phyloP scores from a whole-genome alignment of 2,797 vertebrate genomes.

The Brachyalestes nurse region DNA sequence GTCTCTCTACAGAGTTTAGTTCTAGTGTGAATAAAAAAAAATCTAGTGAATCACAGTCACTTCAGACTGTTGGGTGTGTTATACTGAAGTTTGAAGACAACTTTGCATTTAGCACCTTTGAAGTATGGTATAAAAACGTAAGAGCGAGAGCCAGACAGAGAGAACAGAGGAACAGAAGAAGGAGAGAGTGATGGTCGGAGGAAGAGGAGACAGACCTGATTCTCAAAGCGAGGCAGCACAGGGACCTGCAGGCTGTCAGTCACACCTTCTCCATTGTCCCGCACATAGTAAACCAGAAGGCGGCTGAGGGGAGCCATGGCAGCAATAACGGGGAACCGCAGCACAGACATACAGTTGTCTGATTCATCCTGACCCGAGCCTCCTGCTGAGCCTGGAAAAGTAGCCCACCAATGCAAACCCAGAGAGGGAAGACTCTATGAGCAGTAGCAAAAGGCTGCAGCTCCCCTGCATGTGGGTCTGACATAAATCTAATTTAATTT shows the following conservation, averaged over 20 bases:
- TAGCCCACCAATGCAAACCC: not conserved
- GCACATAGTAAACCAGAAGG: constrained; percentile 87
- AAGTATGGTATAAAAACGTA: constrained; percentile 31
- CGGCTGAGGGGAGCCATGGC: constrained; percentile 87
- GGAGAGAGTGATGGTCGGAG: not conserved
- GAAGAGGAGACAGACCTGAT: constrained; percentile 77
- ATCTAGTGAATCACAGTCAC: not conserved
- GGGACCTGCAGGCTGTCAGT: constrained; percentile 88
- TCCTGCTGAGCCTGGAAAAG: constrained; percentile 65
- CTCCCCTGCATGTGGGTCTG: not conserved
- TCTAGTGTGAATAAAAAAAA: not conserved
- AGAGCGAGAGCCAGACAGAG: not conserved
- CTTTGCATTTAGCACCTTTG: not conserved
- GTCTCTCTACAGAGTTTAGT: constrained; percentile 54
- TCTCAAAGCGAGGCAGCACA: constrained; percentile 84
- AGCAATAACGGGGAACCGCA: constrained; percentile 79
- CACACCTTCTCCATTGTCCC: constrained; percentile 89
- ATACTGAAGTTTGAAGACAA: not conserved
- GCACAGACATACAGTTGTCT: constrained; percentile 82
- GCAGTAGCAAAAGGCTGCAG: not conserved
- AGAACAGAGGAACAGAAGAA: constrained; percentile 48
- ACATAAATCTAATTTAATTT: not conserved
- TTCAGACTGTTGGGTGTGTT: not conserved
- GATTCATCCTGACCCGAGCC: constrained; percentile 73
- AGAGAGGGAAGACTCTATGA: constrained; percentile 7